Evolutionary conservation across 2,113 vertebrate genomes (phyloP), one percentile per base, ranked within the genome.

Genomic region (Melanotaenia duboulayi): DNA sequence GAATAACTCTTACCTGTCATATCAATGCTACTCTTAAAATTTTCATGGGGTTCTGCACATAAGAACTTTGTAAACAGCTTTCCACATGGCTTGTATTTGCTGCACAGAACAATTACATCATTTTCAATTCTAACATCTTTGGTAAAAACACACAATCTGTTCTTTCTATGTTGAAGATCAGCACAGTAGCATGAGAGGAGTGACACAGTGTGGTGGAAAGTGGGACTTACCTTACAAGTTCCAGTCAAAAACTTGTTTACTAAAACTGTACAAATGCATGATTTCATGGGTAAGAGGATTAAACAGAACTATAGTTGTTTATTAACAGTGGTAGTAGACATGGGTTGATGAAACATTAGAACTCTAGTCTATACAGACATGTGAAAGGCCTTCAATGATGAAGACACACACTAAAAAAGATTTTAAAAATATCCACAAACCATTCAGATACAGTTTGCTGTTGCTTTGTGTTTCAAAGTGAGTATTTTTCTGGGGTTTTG

Each of bases 191-290:
- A 50, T 23, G 80, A 70, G 49, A 77, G 87, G 76, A 65, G 82
- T 81, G 89, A 90, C 89, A 89, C 85, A 0, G 55, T 90, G 88
- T 91, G 91, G 91, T 65, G 37, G 32, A 82, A 87, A 64, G 65
- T 50, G 76, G 78, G 54, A 88, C 17, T 22, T 22, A 61, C 42
- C 10, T 57, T 20, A 9, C 19, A 20, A 64, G 12, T 28, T 7
- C 7, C 17, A 19, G 2, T 48, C 11, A 10, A 62, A 44, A 22
- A 39, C 3, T 7, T 12, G 11, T 32, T 32, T 22, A n/a, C 19
- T n/a, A 19, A 19, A 9, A 17, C 4, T 8, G 44, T 48, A 48
- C 44, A 48, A 48, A 7, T 48, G 8, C 32, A 48, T 48, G 4
- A 19, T 7, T 17, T 48, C 16, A 14, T 48, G 17, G 17, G 44